Conservation (phyloP, 2,113 vertebrate genomes). For the Oryctolagus cuniculus region DNA sequence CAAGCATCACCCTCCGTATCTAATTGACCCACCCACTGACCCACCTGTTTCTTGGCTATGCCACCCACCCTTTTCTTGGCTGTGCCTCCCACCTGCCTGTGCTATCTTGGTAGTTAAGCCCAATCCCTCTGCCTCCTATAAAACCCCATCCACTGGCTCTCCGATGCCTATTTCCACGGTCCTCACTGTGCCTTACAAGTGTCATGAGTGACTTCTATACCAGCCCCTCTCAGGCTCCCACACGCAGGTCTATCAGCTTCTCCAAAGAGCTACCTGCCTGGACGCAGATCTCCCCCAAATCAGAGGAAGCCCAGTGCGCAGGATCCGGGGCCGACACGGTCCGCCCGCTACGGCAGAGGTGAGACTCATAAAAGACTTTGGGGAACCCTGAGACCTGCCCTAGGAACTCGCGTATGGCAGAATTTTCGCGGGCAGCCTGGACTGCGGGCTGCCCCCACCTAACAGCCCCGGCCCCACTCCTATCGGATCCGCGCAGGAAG, state of each 20-base stretch:
- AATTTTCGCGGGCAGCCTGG: neutral
- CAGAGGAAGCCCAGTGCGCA: neutral
- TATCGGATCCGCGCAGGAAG: neutral
- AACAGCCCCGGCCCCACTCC: neutral
- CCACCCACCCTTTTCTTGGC: neutral
- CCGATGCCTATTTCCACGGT: neutral
- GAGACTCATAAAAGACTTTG: neutral
- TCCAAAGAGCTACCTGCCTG: neutral
- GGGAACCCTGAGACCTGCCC: slow-evolving; percentile 29
- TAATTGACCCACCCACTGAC: neutral
- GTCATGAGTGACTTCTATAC: neutral
- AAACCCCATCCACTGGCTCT: neutral
- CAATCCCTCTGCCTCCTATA: neutral
- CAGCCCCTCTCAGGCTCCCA: neutral
- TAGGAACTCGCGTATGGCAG: neutral
- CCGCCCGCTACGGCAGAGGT: neutral
- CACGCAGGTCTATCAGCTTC: neutral
- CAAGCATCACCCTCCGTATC: neutral
- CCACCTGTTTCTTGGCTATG: neutral
- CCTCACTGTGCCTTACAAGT: neutral
- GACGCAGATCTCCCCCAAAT: neutral
- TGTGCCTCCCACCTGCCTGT: neutral
- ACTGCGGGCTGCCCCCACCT: neutral
- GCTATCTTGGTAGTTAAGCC: neutral
- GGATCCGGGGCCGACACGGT: neutral